A percentile compares a stretch with the other conserved stretches of the same genome.
Conservation (phyloP, 2,888 invertebrate genomes). For the Elgonia sp. region DNA sequence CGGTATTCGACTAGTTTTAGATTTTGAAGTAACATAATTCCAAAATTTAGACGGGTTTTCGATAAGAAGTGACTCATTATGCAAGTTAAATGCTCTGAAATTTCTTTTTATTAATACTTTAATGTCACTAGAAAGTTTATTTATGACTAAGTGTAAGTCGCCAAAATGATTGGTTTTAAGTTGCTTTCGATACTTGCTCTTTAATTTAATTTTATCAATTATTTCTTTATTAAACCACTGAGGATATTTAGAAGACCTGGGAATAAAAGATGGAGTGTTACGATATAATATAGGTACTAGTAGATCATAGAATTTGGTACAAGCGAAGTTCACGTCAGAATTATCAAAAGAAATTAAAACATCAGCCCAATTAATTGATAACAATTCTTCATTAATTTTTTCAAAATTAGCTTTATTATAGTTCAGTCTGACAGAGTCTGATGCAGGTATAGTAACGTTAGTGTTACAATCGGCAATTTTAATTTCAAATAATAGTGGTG, state of each 20-base stretch:
- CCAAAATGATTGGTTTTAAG: not conserved
- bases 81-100: too few species aligned
- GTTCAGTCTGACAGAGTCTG: too few species aligned
- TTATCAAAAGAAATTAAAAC: too few species aligned
- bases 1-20: not conserved
- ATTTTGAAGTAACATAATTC: not conserved
- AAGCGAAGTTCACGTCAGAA: too few species aligned
- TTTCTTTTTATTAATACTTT: too few species aligned
- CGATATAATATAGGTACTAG: not conserved
- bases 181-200: not conserved
- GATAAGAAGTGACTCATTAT: too few species aligned
- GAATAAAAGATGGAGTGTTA: too few species aligned
- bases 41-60: not conserved
- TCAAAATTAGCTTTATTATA: too few species aligned
- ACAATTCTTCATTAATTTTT: not conserved
- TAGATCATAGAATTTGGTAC: not conserved
- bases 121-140: too few species aligned
- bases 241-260: not conserved
- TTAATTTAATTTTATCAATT: slow-evolving; percentile 14
- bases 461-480: too few species aligned
- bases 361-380: too few species aligned
- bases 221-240: not conserved
- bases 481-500: not conserved
- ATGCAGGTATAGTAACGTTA: not conserved
- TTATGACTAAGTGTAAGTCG: too few species aligned